These are phyloP conservation scores for Pomacea maculata DNA, from an alignment of 1,140 invertebrate species.

Conservation along the genomic window DNA sequence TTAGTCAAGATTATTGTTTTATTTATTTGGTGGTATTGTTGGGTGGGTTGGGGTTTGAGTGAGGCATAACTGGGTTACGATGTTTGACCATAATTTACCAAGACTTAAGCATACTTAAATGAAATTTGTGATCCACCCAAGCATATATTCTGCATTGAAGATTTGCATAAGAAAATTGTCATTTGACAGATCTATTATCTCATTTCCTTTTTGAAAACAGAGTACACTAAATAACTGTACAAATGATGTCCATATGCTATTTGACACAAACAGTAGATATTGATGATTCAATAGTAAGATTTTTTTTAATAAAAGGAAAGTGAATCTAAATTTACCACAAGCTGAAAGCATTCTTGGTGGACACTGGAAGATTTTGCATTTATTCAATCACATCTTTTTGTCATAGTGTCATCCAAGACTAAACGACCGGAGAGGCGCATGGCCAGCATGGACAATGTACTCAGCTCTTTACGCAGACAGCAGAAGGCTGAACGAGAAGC, in stretches of 20 bases:
- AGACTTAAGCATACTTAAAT: too few relatives aligned
- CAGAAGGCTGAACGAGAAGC: constrained; percentile 36
- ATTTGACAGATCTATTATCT: too few relatives aligned
- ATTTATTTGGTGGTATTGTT: not conserved
- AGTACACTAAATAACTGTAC: too few relatives aligned
- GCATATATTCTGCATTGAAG: too few relatives aligned
- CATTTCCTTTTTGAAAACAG: too few relatives aligned
- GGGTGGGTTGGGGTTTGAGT: not conserved
- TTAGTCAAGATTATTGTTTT: not conserved
- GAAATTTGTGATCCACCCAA: too few relatives aligned
- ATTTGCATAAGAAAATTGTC: too few relatives aligned
- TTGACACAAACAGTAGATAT: too few relatives aligned
- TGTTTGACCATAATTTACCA: not conserved
- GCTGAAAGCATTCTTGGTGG: too few relatives aligned
- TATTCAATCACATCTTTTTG: not conserved
- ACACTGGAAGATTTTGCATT: not conserved
- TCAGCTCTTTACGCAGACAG: constrained; percentile 36
- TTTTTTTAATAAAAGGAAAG: not conserved
- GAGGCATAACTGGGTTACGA: not conserved
- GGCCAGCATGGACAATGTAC: constrained; percentile 43
- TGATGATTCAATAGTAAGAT: not conserved
- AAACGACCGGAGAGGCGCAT: constrained; percentile 38
- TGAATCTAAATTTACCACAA: too few relatives aligned
- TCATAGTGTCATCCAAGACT: constrained; percentile 22
- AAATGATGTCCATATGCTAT: too few relatives aligned